These are phyloP conservation scores for Aeoliscus strigatus DNA, from an alignment of 2,797 vertebrate species.

Conservation along the genomic window DNA sequence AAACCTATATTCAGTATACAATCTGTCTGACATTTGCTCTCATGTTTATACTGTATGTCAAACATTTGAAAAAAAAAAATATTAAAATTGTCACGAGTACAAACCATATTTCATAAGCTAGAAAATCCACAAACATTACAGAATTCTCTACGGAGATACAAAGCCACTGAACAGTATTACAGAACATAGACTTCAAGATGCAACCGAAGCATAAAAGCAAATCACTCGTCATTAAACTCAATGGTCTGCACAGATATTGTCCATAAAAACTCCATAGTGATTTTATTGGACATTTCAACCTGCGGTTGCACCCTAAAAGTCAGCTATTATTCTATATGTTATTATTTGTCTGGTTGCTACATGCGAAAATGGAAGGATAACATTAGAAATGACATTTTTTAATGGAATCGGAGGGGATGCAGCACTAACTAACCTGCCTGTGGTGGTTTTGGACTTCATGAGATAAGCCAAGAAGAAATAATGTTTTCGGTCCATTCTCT, in stretches of 20 bases:
- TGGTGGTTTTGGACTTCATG: constrained; percentile 41
- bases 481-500: constrained; percentile 42
- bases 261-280: constrained; percentile 50
- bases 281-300: constrained; percentile 52
- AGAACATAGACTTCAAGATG: constrained; percentile 32
- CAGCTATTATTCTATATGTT: too few relatives aligned
- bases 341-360: constrained; percentile 24
- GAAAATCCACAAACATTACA: constrained; percentile 39
- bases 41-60: constrained; percentile 50
- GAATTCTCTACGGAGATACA: constrained; percentile 21
- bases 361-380: constrained; percentile 44
- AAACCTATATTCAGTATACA: constrained; percentile 22
- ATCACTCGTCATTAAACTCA: constrained; percentile 50
- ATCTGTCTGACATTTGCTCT: constrained; percentile 42
- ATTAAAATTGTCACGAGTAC: constrained; percentile 35
- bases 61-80: constrained; percentile 28
- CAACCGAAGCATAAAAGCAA: constrained; percentile 41
- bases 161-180: constrained; percentile 20
- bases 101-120: constrained; percentile 37
- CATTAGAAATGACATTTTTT: constrained; percentile 39
- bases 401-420: constrained; percentile 36
- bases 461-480: constrained; percentile 57
- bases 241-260: constrained; percentile 47
- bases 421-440: constrained; percentile 48
- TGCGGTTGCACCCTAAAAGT: constrained; percentile 38